Evolutionary conservation across 2,888 invertebrate genomes (phyloP).

Genomic region (Mythimna lalbum): DNA sequence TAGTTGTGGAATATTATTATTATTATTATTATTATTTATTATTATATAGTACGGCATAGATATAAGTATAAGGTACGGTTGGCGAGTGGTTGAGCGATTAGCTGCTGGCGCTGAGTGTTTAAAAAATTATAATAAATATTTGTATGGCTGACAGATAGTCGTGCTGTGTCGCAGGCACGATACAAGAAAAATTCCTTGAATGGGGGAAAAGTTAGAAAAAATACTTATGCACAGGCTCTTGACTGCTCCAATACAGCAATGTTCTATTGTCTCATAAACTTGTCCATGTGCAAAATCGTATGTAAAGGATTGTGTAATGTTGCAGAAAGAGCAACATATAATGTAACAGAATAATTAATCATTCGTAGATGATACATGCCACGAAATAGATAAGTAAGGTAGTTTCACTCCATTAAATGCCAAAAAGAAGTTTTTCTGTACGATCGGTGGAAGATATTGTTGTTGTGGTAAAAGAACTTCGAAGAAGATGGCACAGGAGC

Average conservation of each 20-base stretch:
- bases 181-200: too few relatives aligned
- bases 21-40: too few relatives aligned
- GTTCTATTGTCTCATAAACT: slow-evolving; percentile 31
- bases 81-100: too few relatives aligned
- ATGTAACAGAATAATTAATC: slow-evolving; percentile 45
- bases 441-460: background rate
- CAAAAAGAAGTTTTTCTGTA: background rate
- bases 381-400: slow-evolving; percentile 17
- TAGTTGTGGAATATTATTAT: too few relatives aligned
- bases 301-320: slow-evolving; percentile 39
- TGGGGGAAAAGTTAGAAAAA: too few relatives aligned
- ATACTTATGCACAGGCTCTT: background rate
- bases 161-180: too few relatives aligned
- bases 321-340: slow-evolving; percentile 29
- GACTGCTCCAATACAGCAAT: slow-evolving; percentile 8
- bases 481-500: background rate
- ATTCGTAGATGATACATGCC: slow-evolving; percentile 40
- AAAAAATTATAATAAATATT: too few relatives aligned
- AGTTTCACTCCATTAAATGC: slow-evolving; percentile 19
- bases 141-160: too few relatives aligned
- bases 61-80: too few relatives aligned
- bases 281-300: slow-evolving; percentile 20
- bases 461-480: too few relatives aligned
- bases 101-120: too few relatives aligned
- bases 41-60: too few relatives aligned